Conservation (phyloP, 1,140 invertebrate genomes). For the Macrotrachela quadricornifera region DNA sequence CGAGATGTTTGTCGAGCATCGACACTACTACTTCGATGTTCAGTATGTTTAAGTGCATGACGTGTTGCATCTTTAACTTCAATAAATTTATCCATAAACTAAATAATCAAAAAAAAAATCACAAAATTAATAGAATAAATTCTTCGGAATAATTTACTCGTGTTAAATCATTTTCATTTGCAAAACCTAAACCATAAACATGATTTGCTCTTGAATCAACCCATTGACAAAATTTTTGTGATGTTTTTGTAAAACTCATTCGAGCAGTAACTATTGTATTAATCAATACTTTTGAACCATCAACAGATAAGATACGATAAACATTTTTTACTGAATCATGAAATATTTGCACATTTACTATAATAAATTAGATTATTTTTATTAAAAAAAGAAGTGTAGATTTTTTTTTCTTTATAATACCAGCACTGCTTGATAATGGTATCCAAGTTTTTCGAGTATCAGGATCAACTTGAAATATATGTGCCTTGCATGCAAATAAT, state of each 20-base stretch:
- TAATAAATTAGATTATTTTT: no score
- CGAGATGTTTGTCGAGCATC: no score
- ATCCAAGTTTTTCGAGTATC: slow-evolving; percentile 95
- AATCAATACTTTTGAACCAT: slow-evolving; percentile 87
- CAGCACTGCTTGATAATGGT: slow-evolving; percentile 67
- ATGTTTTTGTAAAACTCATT: slow-evolving; percentile 96
- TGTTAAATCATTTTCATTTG: slow-evolving; percentile 72
- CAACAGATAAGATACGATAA: slow-evolving; percentile 86
- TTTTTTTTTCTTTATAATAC: no score
- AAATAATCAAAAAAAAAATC: slow-evolving; percentile 12
- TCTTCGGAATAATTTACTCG: slow-evolving; percentile 39
- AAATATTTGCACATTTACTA: slow-evolving; percentile 83
- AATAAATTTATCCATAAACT: slow-evolving; percentile 97
- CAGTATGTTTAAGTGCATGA: not conserved
- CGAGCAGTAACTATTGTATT: slow-evolving; percentile 90
- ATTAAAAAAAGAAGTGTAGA: no score
- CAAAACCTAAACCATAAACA: slow-evolving; percentile 86
- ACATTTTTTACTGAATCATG: slow-evolving; percentile 83
- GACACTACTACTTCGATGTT: no score
- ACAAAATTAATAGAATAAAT: not conserved
- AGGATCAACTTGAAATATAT: slow-evolving; percentile 96
- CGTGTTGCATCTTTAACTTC: slow-evolving; percentile 79
- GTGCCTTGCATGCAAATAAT: slow-evolving; percentile 89
- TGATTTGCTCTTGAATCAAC: slow-evolving; percentile 87
- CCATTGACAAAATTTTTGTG: slow-evolving; percentile 97